Percentiles rank a stretch among this genome's conserved stretches.
Conservation (phyloP, 2,888 invertebrate species). For the Cataglyphis altisquamis region DNA sequence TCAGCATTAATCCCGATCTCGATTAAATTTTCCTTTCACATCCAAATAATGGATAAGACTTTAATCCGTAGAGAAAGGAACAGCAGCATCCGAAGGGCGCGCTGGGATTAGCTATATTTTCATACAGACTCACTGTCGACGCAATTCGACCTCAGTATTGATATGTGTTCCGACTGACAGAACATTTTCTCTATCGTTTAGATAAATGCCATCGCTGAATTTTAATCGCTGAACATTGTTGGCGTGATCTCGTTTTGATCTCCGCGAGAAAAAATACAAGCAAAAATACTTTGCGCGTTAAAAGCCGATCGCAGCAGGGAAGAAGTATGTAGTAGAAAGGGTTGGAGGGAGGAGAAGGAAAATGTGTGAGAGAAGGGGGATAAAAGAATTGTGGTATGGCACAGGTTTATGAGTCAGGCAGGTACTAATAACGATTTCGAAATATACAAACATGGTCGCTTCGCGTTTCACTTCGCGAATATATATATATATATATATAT, state of each 20-base stretch:
- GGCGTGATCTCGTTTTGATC: too few relatives aligned
- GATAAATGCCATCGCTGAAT: background rate
- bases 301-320: slow-evolving; percentile 24
- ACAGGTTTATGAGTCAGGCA: slow-evolving; percentile 75
- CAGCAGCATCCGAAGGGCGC: background rate
- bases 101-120: background rate
- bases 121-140: background rate
- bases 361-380: background rate
- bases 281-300: slow-evolving; percentile 20
- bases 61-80: background rate
- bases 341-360: background rate
- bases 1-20: slow-evolving; percentile 9
- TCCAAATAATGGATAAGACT: background rate
- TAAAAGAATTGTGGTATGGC: slow-evolving; percentile 48
- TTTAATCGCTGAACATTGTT: background rate
- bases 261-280: slow-evolving; percentile 11
- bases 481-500: slow-evolving; percentile 11
- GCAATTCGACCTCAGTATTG: slow-evolving; percentile 14
- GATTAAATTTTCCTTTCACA: background rate
- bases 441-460: slow-evolving; percentile 59
- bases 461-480: slow-evolving; percentile 38
- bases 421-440: slow-evolving; percentile 66
- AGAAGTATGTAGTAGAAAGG: background rate
- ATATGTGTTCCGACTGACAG: slow-evolving; percentile 38
- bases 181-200: background rate